phyloP scores from a whole-genome alignment of 2,113 vertebrate species.

The Phylloscopus whistleri region DNA sequence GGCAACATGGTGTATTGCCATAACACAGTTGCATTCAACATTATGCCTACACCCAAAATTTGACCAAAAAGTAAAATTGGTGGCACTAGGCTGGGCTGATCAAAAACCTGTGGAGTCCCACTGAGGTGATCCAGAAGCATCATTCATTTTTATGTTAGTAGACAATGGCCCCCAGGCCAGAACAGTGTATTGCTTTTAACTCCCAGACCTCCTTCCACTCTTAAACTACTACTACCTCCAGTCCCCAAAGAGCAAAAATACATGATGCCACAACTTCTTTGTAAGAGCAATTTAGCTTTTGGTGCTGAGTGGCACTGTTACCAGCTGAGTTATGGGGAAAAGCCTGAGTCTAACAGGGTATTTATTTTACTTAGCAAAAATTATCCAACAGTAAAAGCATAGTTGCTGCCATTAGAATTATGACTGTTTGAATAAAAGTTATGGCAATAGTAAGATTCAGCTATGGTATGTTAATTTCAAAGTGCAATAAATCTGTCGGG shows the following conservation, averaged over 20 bases:
- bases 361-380: constrained; percentile 51
- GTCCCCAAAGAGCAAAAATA: background rate
- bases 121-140: background rate
- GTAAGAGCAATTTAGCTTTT: background rate
- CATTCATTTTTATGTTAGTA: background rate
- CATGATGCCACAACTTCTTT: background rate
- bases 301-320: background rate
- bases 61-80: background rate
- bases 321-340: background rate
- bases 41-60: background rate
- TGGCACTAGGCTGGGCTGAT: background rate
- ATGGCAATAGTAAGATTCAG: constrained; percentile 25
- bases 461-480: constrained; percentile 53
- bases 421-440: constrained; percentile 44
- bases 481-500: constrained; percentile 35
- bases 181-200: background rate
- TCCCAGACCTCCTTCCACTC: background rate
- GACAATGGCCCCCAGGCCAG: background rate
- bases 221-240: background rate
- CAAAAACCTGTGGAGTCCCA: background rate
- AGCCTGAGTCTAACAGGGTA: background rate
- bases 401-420: constrained; percentile 42
- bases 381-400: constrained; percentile 45
- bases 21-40: background rate
- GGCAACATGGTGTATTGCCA: background rate